Conservation (phyloP, 2,113 vertebrate species). For the Chaenocephalus aceratus region DNA sequence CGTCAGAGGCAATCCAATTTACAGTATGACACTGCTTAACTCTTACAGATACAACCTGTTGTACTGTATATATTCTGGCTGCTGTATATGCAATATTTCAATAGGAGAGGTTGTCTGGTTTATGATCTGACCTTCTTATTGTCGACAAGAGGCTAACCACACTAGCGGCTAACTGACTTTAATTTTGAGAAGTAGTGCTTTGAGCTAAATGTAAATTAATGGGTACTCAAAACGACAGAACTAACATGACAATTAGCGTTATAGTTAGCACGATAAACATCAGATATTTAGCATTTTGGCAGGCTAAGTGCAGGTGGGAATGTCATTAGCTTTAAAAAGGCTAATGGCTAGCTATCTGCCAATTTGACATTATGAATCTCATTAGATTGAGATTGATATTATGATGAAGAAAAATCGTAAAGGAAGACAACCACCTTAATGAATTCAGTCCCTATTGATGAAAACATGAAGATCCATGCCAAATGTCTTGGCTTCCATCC, state of each 20-base stretch:
- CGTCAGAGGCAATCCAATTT: slow-evolving; percentile 73
- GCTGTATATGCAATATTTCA: slow-evolving; percentile 2
- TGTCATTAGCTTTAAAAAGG: not conserved
- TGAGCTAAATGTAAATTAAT: not conserved
- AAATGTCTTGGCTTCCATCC: not conserved
- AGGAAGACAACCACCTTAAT: not conserved
- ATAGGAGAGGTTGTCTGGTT: not conserved
- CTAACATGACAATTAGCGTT: not conserved
- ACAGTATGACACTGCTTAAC: slow-evolving; percentile 56
- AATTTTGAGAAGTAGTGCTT: not conserved
- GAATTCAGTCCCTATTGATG: not conserved
- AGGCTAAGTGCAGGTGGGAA: not conserved
- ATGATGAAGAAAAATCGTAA: not conserved
- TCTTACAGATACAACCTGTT: slow-evolving; percentile 44
- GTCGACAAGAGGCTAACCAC: not conserved
- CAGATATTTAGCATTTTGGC: not conserved
- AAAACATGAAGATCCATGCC: not conserved
- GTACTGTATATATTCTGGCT: not conserved
- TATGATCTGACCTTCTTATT: not conserved
- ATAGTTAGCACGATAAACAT: not conserved
- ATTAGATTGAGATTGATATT: not conserved
- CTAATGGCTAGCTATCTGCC: too few species aligned
- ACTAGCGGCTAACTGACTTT: not conserved
- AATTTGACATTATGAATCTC: not conserved
- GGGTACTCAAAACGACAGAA: not conserved